These are phyloP conservation scores for Petrolisthes manimaculis DNA, from an alignment of 2,888 invertebrate genomes.

Conservation along the genomic window DNA sequence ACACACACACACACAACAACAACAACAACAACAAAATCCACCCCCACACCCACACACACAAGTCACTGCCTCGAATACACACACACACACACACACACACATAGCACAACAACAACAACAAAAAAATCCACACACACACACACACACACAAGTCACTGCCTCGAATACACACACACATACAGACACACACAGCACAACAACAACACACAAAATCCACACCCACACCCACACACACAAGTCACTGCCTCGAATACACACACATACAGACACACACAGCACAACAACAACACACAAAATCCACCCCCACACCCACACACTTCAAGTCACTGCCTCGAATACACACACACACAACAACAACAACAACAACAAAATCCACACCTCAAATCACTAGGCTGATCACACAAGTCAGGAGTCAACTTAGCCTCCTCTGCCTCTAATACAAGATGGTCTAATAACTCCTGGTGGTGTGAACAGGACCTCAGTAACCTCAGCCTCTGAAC, in stretches of 20 bases:
- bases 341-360: neutral
- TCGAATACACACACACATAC: neutral
- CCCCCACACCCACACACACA: neutral
- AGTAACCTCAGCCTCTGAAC: slow-evolving; percentile 56
- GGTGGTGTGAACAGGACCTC: slow-evolving; percentile 43
- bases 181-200: neutral
- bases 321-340: neutral
- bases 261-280: neutral
- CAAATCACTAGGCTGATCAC: slow-evolving; percentile 41
- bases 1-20: neutral
- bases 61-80: neutral
- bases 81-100: slow-evolving; percentile 7
- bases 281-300: neutral
- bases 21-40: no score
- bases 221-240: neutral
- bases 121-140: neutral
- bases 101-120: neutral
- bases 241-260: neutral
- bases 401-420: slow-evolving; percentile 29
- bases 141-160: neutral
- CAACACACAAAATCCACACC: neutral
- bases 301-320: neutral
- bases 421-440: slow-evolving; percentile 57
- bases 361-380: slow-evolving; percentile 12
- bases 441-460: slow-evolving; percentile 59